Conservation (phyloP, 2,113 vertebrate genomes). For the Halichoeres trimaculatus region DNA sequence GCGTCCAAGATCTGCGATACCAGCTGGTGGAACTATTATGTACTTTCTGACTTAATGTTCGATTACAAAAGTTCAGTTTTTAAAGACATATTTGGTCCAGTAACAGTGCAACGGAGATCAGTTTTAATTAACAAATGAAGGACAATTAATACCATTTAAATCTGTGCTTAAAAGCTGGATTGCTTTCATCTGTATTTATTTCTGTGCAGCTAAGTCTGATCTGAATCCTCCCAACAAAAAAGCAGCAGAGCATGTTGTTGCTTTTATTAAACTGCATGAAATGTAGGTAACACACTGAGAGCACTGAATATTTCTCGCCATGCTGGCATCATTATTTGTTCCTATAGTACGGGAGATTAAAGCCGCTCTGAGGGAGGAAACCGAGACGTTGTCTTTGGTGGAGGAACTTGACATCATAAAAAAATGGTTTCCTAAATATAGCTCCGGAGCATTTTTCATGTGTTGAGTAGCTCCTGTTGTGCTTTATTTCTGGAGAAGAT, state of each 20-base stretch:
- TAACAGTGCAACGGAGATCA: neutral
- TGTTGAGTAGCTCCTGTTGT: slow-evolving; percentile 9
- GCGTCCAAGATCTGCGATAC: slow-evolving; percentile 55
- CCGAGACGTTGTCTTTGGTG: slow-evolving; percentile 15
- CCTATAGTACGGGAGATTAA: neutral
- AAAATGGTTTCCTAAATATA: slow-evolving; percentile 43
- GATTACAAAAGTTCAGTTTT: slow-evolving; percentile 31
- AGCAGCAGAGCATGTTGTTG: neutral
- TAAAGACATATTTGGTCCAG: slow-evolving; percentile 10
- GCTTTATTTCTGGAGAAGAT: slow-evolving; percentile 4
- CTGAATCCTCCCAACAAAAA: neutral
- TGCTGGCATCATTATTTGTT: slow-evolving; percentile 6
- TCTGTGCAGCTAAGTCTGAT: neutral
- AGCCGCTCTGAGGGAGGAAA: slow-evolving; percentile 12
- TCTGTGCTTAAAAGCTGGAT: neutral
- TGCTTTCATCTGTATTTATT: neutral
- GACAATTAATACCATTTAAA: slow-evolving; percentile 20
- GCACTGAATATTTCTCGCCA: neutral
- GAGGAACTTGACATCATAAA: slow-evolving; percentile 24
- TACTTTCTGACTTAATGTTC: slow-evolving; percentile 28
- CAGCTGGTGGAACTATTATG: slow-evolving; percentile 51
- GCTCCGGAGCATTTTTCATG: slow-evolving; percentile 8
- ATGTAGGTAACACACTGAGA: neutral
- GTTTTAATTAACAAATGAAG: slow-evolving; percentile 25
- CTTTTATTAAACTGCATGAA: neutral